Evolutionary conservation across 2,797 vertebrate species (phyloP).

Genomic region (Acanthurus leucopareius): DNA sequence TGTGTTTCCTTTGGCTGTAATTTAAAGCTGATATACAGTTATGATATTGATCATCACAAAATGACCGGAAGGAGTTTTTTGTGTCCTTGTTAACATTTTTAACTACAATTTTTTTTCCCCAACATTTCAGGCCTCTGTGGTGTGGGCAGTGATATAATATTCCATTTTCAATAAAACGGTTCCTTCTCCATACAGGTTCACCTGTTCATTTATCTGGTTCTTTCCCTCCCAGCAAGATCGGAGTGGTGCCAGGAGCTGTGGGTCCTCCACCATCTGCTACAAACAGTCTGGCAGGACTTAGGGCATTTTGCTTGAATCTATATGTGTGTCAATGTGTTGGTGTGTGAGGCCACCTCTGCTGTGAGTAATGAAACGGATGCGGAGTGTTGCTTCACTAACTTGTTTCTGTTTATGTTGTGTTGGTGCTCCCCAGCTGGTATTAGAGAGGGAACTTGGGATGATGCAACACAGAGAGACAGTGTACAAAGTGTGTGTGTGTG

Average conservation of each 20-base stretch:
- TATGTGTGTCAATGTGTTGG: slow-evolving; percentile 26
- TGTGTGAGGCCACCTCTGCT: slow-evolving; percentile 52
- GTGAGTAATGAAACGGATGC: slow-evolving; percentile 54
- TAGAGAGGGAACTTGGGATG: slow-evolving; percentile 31
- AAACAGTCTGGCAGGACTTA: slow-evolving; percentile 63
- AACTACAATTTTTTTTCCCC: neutral
- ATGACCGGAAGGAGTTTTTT: neutral
- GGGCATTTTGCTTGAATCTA: slow-evolving; percentile 57
- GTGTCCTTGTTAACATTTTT: neutral
- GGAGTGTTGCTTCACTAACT: slow-evolving; percentile 56
- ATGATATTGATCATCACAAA: neutral
- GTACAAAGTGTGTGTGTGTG: slow-evolving; percentile 13
- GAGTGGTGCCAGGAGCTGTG: slow-evolving; percentile 62
- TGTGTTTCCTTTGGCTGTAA: neutral
- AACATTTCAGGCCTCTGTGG: neutral
- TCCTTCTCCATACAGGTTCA: slow-evolving; percentile 45
- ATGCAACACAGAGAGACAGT: slow-evolving; percentile 41
- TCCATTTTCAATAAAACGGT: slow-evolving; percentile 14
- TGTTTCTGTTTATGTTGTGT: slow-evolving; percentile 51
- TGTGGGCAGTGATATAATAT: slow-evolving; percentile 10
- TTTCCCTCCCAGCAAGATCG: slow-evolving; percentile 60
- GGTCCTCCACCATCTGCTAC: slow-evolving; percentile 73
- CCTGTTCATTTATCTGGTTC: slow-evolving; percentile 67
- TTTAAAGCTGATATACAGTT: neutral
- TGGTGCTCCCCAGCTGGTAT: slow-evolving; percentile 52